Evolutionary conservation across 2,113 vertebrate species (phyloP).

Genomic region (Lycaon pictus): DNA sequence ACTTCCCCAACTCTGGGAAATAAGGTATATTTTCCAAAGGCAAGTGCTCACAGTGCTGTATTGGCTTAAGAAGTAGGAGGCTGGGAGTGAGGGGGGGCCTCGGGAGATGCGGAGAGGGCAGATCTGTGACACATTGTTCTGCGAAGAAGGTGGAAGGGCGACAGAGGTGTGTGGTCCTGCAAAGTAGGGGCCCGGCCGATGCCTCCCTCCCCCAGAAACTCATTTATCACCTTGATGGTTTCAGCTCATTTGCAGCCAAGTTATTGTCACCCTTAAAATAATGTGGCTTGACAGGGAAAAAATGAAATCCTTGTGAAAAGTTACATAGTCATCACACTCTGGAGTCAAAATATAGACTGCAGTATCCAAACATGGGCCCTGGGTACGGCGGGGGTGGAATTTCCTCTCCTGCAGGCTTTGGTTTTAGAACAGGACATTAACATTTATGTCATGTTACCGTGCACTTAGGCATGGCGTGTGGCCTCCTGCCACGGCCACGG

Average conservation of each 20-base stretch:
- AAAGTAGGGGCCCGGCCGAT: slow-evolving; percentile 73
- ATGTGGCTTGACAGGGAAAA: slow-evolving; percentile 87
- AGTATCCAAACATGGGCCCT: slow-evolving; percentile 83
- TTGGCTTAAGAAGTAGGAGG: slow-evolving; percentile 76
- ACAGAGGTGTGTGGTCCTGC: slow-evolving; percentile 90
- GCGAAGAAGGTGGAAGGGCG: slow-evolving; percentile 80
- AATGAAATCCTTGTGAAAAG: slow-evolving; percentile 88
- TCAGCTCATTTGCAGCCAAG: slow-evolving; percentile 91
- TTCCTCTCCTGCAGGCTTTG: slow-evolving; percentile 80
- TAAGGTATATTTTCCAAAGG: slow-evolving; percentile 81
- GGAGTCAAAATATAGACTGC: slow-evolving; percentile 88
- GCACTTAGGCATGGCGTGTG: slow-evolving; percentile 74
- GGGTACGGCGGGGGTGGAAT: slow-evolving; percentile 73
- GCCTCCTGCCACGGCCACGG: slow-evolving; percentile 76
- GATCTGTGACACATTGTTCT: slow-evolving; percentile 82
- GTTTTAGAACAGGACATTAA: slow-evolving; percentile 79
- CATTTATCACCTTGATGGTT: slow-evolving; percentile 91
- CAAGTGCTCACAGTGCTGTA: slow-evolving; percentile 80
- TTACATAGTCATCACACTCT: slow-evolving; percentile 86
- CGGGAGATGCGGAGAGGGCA: not conserved
- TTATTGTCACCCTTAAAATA: slow-evolving; percentile 92
- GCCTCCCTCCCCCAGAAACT: slow-evolving; percentile 86
- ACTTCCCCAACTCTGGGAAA: slow-evolving; percentile 40
- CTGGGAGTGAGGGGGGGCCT: not conserved
- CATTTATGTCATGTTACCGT: slow-evolving; percentile 79